A percentile compares a stretch with the other conserved stretches of the same genome.
phyloP scores from a whole-genome alignment of 2,888 invertebrate genomes.

The Synanthedon tipuliformis region DNA sequence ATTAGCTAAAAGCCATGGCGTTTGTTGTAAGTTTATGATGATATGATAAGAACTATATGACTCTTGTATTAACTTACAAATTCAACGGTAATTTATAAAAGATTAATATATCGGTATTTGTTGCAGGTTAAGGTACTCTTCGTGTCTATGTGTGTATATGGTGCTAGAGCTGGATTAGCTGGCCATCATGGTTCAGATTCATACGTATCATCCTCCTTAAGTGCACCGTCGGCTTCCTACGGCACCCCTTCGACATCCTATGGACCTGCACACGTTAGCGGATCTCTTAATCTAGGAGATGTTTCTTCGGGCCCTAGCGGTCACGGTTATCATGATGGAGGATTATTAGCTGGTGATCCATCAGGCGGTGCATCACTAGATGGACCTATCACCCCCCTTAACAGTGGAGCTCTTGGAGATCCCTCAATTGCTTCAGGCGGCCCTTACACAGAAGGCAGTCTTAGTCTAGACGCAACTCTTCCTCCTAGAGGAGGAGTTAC shows the following conservation, averaged over 20 bases:
- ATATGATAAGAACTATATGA: conserved; percentile 4
- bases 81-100: neutral
- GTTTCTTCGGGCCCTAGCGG: neutral
- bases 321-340: neutral
- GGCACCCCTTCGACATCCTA: conserved; percentile 46
- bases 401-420: conserved; percentile 1
- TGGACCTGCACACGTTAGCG: conserved; percentile 22
- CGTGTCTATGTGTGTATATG: conserved; percentile 42
- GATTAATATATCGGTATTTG: conserved; percentile 11
- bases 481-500: conserved; percentile 5
- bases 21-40: conserved; percentile 53
- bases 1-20: conserved; percentile 68
- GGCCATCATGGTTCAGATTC: conserved; percentile 39
- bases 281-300: conserved; percentile 5
- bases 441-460: conserved; percentile 6
- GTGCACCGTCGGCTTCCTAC: conserved; percentile 48
- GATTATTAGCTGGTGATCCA: neutral
- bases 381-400: neutral
- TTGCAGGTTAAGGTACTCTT: conserved; percentile 54
- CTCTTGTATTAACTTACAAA: neutral
- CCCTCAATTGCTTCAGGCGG: conserved; percentile 3
- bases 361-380: neutral
- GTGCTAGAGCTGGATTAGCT: conserved; percentile 38
- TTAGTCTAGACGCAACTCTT: conserved; percentile 4
- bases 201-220: conserved; percentile 38